These are phyloP conservation scores for Branchipolynoe longqiensis DNA, from an alignment of 2,888 invertebrate species.

Conservation along the genomic window DNA sequence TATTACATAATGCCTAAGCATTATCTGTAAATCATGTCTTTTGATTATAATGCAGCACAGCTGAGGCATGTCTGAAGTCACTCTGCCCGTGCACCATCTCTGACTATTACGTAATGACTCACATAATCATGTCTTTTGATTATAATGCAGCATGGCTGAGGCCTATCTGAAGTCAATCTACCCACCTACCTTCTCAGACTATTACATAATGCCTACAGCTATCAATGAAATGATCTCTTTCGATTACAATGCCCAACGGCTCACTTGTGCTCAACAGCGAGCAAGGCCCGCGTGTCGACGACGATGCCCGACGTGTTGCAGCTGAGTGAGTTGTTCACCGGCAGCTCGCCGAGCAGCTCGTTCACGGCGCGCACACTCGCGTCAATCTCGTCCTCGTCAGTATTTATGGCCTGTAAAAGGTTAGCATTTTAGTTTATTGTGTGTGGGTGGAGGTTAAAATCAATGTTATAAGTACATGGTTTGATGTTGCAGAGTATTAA, in stretches of 20 bases:
- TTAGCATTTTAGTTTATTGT: too few relatives aligned
- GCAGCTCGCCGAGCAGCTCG: constrained; percentile 85
- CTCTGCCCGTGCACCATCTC: neutral
- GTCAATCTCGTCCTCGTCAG: constrained; percentile 87
- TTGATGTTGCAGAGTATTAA: too few relatives aligned
- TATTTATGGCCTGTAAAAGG: too few relatives aligned
- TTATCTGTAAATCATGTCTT: too few relatives aligned
- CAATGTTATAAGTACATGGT: too few relatives aligned
- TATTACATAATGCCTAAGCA: too few relatives aligned
- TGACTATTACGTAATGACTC: neutral
- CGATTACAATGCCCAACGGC: too few relatives aligned
- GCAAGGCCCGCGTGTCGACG: constrained; percentile 82
- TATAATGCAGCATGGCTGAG: neutral
- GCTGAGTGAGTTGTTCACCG: neutral
- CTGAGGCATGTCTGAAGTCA: neutral
- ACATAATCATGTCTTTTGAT: neutral
- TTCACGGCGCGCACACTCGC: constrained; percentile 87
- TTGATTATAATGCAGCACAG: neutral
- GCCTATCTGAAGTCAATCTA: too few relatives aligned
- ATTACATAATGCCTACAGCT: too few relatives aligned
- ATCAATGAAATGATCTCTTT: too few relatives aligned
- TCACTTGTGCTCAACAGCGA: constrained; percentile 83
- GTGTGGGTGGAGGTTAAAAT: too few relatives aligned
- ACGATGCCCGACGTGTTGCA: constrained; percentile 8
- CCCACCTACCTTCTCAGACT: too few relatives aligned